phyloP scores from a whole-genome alignment of 1,140 invertebrate genomes.

The Solenopsis invicta region DNA sequence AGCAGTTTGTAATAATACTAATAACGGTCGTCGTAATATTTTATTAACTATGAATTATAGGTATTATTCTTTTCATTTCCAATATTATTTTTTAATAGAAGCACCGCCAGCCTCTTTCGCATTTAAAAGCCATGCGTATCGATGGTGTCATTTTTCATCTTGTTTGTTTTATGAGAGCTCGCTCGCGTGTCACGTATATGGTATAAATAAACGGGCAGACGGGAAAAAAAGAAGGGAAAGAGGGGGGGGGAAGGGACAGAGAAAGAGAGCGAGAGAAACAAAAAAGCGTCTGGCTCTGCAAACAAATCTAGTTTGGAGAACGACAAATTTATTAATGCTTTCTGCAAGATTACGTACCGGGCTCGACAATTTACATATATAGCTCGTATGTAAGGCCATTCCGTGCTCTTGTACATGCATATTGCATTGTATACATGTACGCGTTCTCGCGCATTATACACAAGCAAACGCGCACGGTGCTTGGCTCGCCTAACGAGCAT shows the following conservation, averaged over 20 bases:
- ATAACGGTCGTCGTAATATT: slow-evolving; percentile 1
- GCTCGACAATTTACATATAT: slow-evolving; percentile 53
- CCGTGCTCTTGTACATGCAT: neutral
- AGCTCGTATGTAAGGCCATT: slow-evolving; percentile 47
- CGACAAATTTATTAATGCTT: slow-evolving; percentile 63
- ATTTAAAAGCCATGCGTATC: slow-evolving; percentile 53
- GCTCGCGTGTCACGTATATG: slow-evolving; percentile 35
- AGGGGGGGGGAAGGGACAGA: neutral
- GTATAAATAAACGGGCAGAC: slow-evolving; percentile 46
- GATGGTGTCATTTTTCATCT: slow-evolving; percentile 43
- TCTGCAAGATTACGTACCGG: slow-evolving; percentile 59
- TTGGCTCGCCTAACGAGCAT: slow-evolving; percentile 81
- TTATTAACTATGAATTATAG: slow-evolving; percentile 6
- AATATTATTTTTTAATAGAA: slow-evolving; percentile 32
- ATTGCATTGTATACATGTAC: neutral
- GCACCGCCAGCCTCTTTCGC: neutral
- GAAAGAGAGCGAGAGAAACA: neutral
- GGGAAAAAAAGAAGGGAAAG: neutral
- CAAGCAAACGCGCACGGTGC: slow-evolving; percentile 26
- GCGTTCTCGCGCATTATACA: slow-evolving; percentile 13
- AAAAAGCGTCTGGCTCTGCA: slow-evolving; percentile 13
- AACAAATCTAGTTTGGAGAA: slow-evolving; percentile 55
- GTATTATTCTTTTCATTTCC: slow-evolving; percentile 8
- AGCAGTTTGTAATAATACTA: neutral
- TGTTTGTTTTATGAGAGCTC: slow-evolving; percentile 53